Evolutionary conservation across 2,113 vertebrate genomes (phyloP).

Genomic region (Ursus arctos): DNA sequence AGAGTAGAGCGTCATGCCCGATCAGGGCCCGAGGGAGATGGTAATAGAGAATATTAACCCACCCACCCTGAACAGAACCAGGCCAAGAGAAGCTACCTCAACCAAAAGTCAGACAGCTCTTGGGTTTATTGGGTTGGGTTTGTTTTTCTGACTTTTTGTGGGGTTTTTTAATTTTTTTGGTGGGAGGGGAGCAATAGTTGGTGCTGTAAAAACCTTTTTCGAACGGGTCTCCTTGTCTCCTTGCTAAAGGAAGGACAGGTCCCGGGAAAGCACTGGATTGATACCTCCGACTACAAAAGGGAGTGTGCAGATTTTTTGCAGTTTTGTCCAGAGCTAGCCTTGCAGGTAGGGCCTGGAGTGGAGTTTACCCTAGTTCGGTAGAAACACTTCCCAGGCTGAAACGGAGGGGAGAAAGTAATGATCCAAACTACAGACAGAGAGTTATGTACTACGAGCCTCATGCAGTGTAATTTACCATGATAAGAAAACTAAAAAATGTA

Average conservation of each 20-base stretch:
- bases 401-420: not conserved
- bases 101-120: not conserved
- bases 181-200: not conserved
- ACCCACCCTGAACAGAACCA: not conserved
- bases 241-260: not conserved
- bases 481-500: not conserved
- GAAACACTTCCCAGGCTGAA: not conserved
- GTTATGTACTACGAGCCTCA: not conserved
- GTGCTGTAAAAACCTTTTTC: not conserved
- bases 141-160: not conserved
- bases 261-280: not conserved
- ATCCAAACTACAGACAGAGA: not conserved
- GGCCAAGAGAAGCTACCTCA: not conserved
- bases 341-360: not conserved
- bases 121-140: not conserved
- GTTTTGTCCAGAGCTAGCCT: not conserved
- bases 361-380: not conserved
- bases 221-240: not conserved
- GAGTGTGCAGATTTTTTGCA: not conserved
- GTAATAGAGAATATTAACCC: not conserved
- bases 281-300: not conserved
- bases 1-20: not conserved
- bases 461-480: not conserved
- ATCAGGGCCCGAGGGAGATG: not conserved
- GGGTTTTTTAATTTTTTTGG: not conserved